These are phyloP conservation scores for Hoplostethus mediterraneus DNA, from an alignment of 2,797 vertebrate species.

Conservation along the genomic window DNA sequence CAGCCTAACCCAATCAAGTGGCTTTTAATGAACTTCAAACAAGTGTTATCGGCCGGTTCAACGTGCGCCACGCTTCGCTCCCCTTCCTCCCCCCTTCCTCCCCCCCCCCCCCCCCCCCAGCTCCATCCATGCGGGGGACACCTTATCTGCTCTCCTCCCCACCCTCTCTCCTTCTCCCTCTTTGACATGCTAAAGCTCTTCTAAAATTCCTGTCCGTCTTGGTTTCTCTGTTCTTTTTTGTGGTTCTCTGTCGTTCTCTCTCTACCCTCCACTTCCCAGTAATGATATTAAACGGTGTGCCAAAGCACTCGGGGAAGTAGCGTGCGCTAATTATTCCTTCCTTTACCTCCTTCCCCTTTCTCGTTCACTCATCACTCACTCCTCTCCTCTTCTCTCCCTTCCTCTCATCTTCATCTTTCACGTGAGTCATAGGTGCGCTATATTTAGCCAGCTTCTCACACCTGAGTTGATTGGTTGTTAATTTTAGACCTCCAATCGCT, in stretches of 20 bases:
- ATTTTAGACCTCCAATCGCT: constrained; percentile 70
- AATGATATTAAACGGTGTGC: constrained; percentile 52
- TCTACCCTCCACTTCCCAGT: constrained; percentile 21
- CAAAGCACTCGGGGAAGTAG: constrained; percentile 23
- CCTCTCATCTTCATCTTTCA: constrained; percentile 26
- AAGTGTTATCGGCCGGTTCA: constrained; percentile 83
- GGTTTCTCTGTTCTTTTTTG: constrained; percentile 46
- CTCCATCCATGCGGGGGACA: constrained; percentile 60
- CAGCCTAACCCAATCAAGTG: constrained; percentile 86
- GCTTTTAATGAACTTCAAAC: constrained; percentile 91
- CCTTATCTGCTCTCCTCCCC: constrained; percentile 73
- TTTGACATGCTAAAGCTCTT: constrained; percentile 71
- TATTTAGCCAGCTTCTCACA: constrained; percentile 51
- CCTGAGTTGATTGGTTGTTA: constrained; percentile 71
- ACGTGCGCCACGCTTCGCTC: constrained; percentile 59
- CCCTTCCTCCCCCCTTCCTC: neutral
- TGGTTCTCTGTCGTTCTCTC: constrained; percentile 24
- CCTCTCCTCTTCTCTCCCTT: neutral
- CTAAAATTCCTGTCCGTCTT: constrained; percentile 61
- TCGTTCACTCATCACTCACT: constrained; percentile 30
- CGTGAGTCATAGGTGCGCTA: constrained; percentile 52
- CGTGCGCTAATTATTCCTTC: constrained; percentile 39
- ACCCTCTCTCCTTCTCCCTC: constrained; percentile 49
- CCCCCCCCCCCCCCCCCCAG: constrained; percentile 10
- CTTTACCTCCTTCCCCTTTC: constrained; percentile 25